Percentiles rank a stretch among this genome's conserved stretches.
Conservation (phyloP, 2,888 invertebrate genomes). For the Leptinotarsa juncta region DNA sequence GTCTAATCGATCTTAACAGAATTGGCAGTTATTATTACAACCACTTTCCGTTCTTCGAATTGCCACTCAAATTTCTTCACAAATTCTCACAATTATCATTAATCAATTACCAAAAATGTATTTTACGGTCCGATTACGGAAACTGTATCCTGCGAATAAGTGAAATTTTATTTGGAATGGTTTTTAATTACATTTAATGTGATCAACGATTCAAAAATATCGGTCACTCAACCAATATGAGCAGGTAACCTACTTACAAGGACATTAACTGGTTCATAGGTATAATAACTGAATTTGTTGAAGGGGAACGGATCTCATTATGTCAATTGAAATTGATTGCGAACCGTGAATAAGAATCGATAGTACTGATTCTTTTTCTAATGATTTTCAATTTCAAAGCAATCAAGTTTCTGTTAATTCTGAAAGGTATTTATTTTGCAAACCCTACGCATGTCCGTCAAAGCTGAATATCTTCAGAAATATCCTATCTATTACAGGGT, state of each 20-base stretch:
- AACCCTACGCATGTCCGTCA: too few species aligned
- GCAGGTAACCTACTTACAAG: neutral
- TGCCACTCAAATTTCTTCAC: neutral
- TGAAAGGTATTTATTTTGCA: too few species aligned
- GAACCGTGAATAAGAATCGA: neutral
- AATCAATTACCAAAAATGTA: slow-evolving; percentile 10
- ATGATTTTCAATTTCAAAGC: neutral
- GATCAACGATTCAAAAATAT: neutral
- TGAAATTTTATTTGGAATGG: neutral
- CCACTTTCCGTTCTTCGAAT: slow-evolving; percentile 1
- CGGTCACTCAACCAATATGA: neutral
- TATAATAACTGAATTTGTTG: neutral
- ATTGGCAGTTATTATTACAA: neutral
- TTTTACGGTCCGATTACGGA: slow-evolving; percentile 6
- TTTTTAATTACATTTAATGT: neutral
- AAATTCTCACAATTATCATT: neutral
- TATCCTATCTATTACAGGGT: too few species aligned
- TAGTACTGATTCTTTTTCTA: neutral
- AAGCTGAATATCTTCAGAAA: too few species aligned
- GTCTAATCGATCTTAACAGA: neutral
- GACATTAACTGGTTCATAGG: neutral
- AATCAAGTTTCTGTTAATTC: too few species aligned
- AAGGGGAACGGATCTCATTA: neutral
- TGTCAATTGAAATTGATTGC: neutral
- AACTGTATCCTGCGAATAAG: slow-evolving; percentile 2